Percentiles rank a stretch among this genome's conserved stretches.
Conservation (phyloP, 1,140 invertebrate species). For the Pseudobourletiella spinata region DNA sequence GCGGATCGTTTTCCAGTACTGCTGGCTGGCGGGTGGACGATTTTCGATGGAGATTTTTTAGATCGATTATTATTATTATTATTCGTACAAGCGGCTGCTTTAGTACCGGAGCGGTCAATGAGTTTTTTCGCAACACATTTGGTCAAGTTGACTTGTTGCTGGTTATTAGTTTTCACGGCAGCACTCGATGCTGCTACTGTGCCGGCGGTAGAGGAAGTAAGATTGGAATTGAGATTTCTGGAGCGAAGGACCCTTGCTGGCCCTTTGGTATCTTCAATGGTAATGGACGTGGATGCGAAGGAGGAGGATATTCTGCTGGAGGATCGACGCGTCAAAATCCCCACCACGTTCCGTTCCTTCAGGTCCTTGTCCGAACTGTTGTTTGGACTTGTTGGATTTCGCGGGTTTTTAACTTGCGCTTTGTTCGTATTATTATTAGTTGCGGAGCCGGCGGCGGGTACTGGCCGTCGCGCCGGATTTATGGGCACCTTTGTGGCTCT, state of each 20-base stretch:
- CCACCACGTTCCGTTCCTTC: neutral
- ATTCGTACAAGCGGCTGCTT: too few relatives aligned
- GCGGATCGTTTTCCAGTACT: too few relatives aligned
- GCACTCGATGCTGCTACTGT: too few relatives aligned
- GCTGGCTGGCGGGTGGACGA: too few relatives aligned
- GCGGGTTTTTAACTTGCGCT: neutral
- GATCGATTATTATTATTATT: too few relatives aligned
- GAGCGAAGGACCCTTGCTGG: constrained; percentile 23
- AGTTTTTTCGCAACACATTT: too few relatives aligned
- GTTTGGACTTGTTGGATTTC: neutral
- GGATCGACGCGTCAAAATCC: neutral
- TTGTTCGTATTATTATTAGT: neutral
- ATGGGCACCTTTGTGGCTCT: neutral
- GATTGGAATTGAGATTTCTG: constrained; percentile 27
- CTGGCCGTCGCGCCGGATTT: neutral
- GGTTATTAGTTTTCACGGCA: too few relatives aligned
- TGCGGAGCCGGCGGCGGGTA: neutral
- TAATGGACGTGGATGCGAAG: neutral
- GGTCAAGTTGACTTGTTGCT: too few relatives aligned
- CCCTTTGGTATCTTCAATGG: neutral
- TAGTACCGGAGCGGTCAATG: too few relatives aligned
- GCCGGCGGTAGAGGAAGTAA: too few relatives aligned
- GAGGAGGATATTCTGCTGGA: neutral
- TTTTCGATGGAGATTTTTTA: too few relatives aligned
- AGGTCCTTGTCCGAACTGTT: neutral